Conservation (phyloP, 2,797 vertebrate genomes). For the Aeoliscus strigatus region DNA sequence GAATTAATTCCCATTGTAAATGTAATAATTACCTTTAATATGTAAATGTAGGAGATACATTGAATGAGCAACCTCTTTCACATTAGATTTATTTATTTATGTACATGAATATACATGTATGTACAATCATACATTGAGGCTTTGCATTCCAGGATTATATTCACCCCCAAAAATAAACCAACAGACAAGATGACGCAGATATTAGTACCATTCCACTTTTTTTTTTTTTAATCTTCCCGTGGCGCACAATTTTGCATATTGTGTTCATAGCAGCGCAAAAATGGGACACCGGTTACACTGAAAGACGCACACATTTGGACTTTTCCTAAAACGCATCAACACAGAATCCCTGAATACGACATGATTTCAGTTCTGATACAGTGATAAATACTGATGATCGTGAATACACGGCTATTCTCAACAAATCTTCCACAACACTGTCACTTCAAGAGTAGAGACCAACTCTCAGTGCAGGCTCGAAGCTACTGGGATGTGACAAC, state of each 20-base stretch:
- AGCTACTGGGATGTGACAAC: conserved; percentile 51
- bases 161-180: conserved; percentile 57
- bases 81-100: conserved; percentile 74
- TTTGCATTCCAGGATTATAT: conserved; percentile 74
- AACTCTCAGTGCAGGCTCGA: conserved; percentile 49
- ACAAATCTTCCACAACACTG: conserved; percentile 66
- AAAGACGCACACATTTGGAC: conserved; percentile 44
- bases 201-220: too few species aligned
- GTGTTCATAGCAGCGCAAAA: conserved; percentile 67
- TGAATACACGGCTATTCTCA: conserved; percentile 65
- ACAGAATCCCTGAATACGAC: conserved; percentile 73
- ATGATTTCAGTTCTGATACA: conserved; percentile 50
- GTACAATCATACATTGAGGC: conserved; percentile 73
- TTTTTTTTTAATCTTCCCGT: too few species aligned
- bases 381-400: conserved; percentile 60
- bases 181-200: conserved; percentile 60
- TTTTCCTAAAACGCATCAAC: conserved; percentile 53
- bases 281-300: conserved; percentile 44
- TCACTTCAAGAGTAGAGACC: too few species aligned
- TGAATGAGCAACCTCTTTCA: conserved; percentile 30
- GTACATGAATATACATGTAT: conserved; percentile 78
- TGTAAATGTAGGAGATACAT: too few species aligned
- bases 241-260: conserved; percentile 69
- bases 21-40: too few species aligned
- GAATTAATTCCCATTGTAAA: too few species aligned